Evolutionary conservation across 2,113 vertebrate species (phyloP).

Genomic region (Strix uralensis): DNA sequence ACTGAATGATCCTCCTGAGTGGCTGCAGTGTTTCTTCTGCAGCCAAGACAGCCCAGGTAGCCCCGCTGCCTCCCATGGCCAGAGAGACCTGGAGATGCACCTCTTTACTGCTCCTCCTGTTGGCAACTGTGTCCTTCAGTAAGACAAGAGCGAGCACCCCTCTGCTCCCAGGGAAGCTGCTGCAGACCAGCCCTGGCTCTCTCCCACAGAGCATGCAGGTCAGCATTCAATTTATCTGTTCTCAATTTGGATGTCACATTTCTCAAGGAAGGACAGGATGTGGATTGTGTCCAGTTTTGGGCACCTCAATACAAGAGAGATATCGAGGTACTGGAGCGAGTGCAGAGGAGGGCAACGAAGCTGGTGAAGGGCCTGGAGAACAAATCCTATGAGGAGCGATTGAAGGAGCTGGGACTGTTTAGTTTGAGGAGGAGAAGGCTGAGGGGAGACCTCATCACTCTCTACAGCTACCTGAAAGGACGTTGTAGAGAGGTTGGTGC

Average conservation of each 20-base stretch:
- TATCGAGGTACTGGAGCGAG: no score
- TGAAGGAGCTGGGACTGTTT: no score
- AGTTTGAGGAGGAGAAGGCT: no score
- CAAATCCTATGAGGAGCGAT: no score
- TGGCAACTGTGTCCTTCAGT: neutral
- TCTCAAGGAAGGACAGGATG: neutral
- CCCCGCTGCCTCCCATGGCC: fast-evolving
- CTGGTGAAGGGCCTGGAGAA: no score
- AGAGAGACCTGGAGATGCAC: fast-evolving
- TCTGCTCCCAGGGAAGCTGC: neutral
- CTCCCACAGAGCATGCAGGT: fast-evolving
- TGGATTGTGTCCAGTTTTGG: no score
- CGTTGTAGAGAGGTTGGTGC: no score
- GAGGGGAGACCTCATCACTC: no score
- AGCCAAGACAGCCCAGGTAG: neutral
- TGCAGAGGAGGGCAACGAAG: no score
- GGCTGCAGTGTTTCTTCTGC: neutral
- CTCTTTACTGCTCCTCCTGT: neutral
- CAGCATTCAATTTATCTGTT: neutral
- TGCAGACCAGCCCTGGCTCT: neutral
- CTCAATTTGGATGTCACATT: neutral
- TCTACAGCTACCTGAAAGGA: no score
- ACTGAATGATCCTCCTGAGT: neutral
- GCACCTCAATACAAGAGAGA: no score
- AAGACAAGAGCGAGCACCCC: neutral